Percentiles rank a stretch among this genome's conserved stretches.
phyloP scores from a whole-genome alignment of 2,797 vertebrate species.

The Peromyscus attwateri region DNA sequence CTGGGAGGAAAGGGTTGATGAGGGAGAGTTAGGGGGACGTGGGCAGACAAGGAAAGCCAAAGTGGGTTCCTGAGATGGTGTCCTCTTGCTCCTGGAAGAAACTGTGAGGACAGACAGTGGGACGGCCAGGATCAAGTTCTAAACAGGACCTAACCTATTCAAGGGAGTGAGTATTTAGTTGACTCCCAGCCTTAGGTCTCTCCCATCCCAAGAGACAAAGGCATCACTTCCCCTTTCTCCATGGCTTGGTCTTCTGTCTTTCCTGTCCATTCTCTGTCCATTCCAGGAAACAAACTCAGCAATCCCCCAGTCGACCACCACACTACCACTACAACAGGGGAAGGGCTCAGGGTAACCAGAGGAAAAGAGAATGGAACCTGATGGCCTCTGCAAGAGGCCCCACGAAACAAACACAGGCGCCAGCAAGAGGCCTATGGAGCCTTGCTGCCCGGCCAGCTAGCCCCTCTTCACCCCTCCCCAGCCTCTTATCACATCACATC shows the following conservation, averaged over 20 bases:
- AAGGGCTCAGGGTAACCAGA: background rate
- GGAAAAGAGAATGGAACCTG: background rate
- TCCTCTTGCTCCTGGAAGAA: background rate
- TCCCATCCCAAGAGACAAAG: background rate
- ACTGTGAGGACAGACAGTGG: background rate
- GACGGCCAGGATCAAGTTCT: background rate
- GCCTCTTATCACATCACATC: background rate
- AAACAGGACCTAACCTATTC: background rate
- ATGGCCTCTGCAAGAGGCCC: background rate
- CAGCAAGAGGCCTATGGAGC: background rate
- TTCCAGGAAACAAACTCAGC: background rate
- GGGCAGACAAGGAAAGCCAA: background rate
- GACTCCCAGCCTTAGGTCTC: background rate
- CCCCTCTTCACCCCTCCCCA: background rate
- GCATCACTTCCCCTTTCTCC: background rate
- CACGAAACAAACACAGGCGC: background rate
- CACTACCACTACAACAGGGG: too few species aligned
- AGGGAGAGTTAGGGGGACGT: too few species aligned
- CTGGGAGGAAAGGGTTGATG: background rate
- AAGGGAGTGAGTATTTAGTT: background rate
- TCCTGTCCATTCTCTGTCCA: background rate
- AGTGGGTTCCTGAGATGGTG: background rate
- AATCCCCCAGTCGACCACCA: background rate
- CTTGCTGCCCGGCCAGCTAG: background rate
- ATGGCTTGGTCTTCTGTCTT: background rate